Base-by-base conservation (phyloP, 2,797 vertebrate genomes). In the Morus bassanus region DNA sequence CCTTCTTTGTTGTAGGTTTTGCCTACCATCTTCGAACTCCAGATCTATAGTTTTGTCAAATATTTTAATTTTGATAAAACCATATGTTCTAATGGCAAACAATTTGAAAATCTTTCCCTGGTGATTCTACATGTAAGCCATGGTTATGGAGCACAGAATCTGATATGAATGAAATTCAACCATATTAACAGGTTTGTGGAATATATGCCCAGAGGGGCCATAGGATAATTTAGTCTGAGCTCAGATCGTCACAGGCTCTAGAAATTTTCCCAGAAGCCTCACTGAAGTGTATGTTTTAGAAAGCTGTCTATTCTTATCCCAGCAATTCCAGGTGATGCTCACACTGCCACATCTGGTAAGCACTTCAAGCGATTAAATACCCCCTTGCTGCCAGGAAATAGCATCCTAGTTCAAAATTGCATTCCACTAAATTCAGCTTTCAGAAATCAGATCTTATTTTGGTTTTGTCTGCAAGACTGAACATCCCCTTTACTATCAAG, bases 401-500 rank as follows among this genome's bases (percentile, higher is more conserved):
- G 54, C 88, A 86, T 68, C 88, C 46, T 18, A 21, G 37, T 28
- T 51, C 60, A 24, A 61, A 73, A 87, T 51, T 57, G 30, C 67
- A 67, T 86, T 33, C 54, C 25, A 11, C 77, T 54, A 57, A 67
- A 61, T 22, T 73, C 88, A 63, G 33, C 67, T 63, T 68, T 57
- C 78, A 35, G 88, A 78, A 83, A 83, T 68, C 80, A 84, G 80
- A 79, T n/a, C 80, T 84, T 61, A 57, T 46, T 46, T 41, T 14
- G 73, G 2, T 73, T 82, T 73, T 78, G 53, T 73, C 67, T 63
- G 78, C 54, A 51, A 51, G 56, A 56, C 61, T 63, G 54, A 83
- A 25, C 54, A 51, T 35, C n/a, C 16, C 28, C 37, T n/a, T 82
- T 68, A 10, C 72, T 41, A 63, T 41, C 54, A 6, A 53, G 43